phyloP scores from a whole-genome alignment of 2,797 vertebrate species.

The Intellagama lesueurii region DNA sequence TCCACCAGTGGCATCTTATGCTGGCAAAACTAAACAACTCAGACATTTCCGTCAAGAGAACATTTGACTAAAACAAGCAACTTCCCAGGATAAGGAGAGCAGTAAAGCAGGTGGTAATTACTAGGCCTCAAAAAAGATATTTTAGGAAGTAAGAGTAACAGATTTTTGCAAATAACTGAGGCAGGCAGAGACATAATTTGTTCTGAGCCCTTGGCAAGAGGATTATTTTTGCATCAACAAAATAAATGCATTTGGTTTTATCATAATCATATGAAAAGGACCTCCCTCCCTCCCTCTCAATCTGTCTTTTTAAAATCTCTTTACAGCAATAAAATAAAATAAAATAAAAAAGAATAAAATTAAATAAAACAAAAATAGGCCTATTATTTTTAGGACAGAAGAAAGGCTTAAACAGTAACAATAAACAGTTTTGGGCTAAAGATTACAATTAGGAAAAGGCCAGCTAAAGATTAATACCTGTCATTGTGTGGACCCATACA shows the following conservation, averaged over 20 bases:
- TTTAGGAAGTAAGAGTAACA: conserved; percentile 55
- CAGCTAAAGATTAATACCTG: background rate
- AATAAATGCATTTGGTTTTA: conserved; percentile 43
- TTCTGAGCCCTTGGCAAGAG: conserved; percentile 44
- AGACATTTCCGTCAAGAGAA: conserved; percentile 18
- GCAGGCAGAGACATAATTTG: conserved; percentile 26
- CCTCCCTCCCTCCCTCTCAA: too few species aligned
- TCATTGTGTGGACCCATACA: background rate
- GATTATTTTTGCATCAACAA: conserved; percentile 50
- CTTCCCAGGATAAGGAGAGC: conserved; percentile 39
- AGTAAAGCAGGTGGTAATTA: conserved; percentile 52
- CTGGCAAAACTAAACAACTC: background rate
- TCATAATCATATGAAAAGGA: conserved; percentile 36
- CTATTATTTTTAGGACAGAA: conserved; percentile 56
- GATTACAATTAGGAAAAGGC: background rate
- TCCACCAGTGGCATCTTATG: conserved; percentile 23
- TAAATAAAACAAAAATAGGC: conserved; percentile 30
- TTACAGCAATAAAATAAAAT: too few species aligned
- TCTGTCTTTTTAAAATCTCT: background rate
- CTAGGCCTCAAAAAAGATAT: conserved; percentile 47
- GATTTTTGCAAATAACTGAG: conserved; percentile 35
- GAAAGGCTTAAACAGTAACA: background rate
- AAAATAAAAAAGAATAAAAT: too few species aligned
- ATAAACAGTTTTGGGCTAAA: background rate
- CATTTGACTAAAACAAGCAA: conserved; percentile 28